Conservation (phyloP, 1,140 invertebrate genomes). For the Bacillus rossius region DNA sequence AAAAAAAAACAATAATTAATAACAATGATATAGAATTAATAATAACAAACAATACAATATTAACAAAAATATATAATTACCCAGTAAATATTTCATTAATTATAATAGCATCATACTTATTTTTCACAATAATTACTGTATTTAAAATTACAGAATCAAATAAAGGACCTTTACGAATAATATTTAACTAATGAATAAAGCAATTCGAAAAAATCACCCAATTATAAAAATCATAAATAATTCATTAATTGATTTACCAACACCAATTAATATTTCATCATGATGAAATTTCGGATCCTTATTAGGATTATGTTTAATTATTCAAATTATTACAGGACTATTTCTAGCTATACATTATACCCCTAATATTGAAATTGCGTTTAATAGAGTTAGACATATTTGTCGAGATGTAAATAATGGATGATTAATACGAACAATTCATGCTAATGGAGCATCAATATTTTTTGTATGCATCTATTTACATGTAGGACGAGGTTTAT, state of each 20-base stretch:
- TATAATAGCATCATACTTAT: conserved; percentile 47
- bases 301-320: neutral
- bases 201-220: conserved; percentile 40
- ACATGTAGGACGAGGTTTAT: conserved; percentile 50
- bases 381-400: conserved; percentile 1
- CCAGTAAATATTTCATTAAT: conserved; percentile 39
- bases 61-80: conserved; percentile 43
- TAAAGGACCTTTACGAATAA: conserved; percentile 41
- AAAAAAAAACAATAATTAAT: conserved; percentile 17
- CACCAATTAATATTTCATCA: conserved; percentile 45
- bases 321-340: neutral
- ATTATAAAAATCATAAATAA: conserved; percentile 46
- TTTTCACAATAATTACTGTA: conserved; percentile 43
- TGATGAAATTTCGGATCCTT: conserved; percentile 44
- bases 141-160: conserved; percentile 43
- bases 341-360: neutral
- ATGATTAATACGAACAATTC: too few species aligned
- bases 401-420: conserved; percentile 46
- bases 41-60: conserved; percentile 27
- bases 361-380: neutral
- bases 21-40: conserved; percentile 17
- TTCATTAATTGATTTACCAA: conserved; percentile 49
- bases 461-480: conserved; percentile 45
- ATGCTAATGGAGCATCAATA: conserved; percentile 43
- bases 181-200: conserved; percentile 42